Conservation (phyloP, 2,797 vertebrate genomes). For the Coreius guichenoti region DNA sequence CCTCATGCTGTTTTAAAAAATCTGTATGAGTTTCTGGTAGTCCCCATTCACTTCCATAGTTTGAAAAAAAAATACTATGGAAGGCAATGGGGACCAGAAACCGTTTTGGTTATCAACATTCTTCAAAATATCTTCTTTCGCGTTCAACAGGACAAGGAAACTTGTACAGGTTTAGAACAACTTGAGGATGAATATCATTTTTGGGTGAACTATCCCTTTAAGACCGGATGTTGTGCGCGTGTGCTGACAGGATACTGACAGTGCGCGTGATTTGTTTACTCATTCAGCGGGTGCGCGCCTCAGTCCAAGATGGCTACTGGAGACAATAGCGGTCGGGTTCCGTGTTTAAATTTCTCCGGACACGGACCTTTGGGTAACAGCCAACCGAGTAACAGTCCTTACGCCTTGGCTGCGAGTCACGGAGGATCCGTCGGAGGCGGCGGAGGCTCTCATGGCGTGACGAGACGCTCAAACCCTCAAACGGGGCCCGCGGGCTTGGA, state of each 20-base stretch:
- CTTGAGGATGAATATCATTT: no score
- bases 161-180: no score
- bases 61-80: no score
- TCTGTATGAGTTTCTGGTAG: no score
- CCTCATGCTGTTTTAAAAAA: no score
- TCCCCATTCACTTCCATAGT: no score
- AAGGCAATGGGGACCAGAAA: no score
- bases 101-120: no score
- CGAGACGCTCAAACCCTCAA: constrained; percentile 81
- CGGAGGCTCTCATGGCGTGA: constrained; percentile 72
- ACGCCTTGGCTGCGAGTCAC: constrained; percentile 77
- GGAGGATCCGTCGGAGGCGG: constrained; percentile 68
- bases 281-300: constrained; percentile 51
- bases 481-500: constrained; percentile 80
- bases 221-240: constrained; percentile 8
- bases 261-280: constrained; percentile 56
- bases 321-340: constrained; percentile 85
- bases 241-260: neutral
- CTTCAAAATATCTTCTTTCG: no score
- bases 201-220: neutral
- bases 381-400: constrained; percentile 82
- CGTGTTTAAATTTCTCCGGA: constrained; percentile 80
- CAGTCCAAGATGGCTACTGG: constrained; percentile 86
- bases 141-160: no score
- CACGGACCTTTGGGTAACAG: constrained; percentile 81